Base-by-base conservation (phyloP, 2,797 vertebrate species). In the Vireo griseus region DNA sequence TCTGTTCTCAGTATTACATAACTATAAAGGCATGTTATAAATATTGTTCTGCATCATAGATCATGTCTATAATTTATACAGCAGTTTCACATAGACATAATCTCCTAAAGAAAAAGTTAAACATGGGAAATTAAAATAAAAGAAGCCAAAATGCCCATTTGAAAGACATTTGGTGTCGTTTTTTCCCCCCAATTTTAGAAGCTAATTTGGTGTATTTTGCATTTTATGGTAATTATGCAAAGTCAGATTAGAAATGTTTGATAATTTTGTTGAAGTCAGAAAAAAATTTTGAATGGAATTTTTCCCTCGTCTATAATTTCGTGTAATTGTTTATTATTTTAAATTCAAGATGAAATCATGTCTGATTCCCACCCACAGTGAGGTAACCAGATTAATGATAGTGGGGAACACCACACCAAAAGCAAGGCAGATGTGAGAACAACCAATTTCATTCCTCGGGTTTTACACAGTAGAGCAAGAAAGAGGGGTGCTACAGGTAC, bases 21-120 rank as follows among this genome's bases (percentile, higher is more conserved):
- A 86, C 45, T 87, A 93, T 89, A 87, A 85, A 95, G 80, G 93
- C 80, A 96, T 77, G 86, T 93, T 92, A 86, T 73, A 95, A 93
- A 94, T 95, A 93, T 85, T 94, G 52, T 66, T 76, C 80, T 93
- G 80, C 45, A 0, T 93, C 71, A 94, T 88, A 96, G 74, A 83
- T 92, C 92, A 94, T 65, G 59, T 25, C 74, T 72, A 8, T 74
- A 86, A 82, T 85, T 85, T 87, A 44, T 71, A 83, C 22, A 80
- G 57, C 35, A 39, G 78, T 95, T 95, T 93, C 74, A 51, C 2
- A 1, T 76, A 74, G 80, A 93, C 57, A 79, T 59, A 58, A 42
- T 33, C 11, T 95, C 42, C 57, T 62, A 61, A 74, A 87, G 37
- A 71, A 69, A 61, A 72, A 47, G 16, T 63, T 63, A 65, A 93